Base-by-base conservation (phyloP, 2,888 invertebrate genomes). In the Yponomeuta evonymella region DNA sequence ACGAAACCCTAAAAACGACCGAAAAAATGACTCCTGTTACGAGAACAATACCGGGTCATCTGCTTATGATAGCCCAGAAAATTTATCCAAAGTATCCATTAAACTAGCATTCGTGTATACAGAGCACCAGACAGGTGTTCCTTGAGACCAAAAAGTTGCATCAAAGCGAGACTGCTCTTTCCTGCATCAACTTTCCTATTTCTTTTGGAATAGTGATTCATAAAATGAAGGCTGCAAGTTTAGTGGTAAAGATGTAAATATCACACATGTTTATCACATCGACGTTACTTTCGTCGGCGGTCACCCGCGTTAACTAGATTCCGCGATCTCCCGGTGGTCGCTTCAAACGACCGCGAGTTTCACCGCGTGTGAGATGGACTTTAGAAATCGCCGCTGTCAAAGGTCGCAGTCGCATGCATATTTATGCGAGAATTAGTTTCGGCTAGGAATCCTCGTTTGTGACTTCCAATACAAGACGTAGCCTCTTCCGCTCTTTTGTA, bases 351-450 rank as follows among this genome's bases (percentile, higher is more conserved):
- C 12, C 51, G 51, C 15, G 51, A 58, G 51, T 58, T 58, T 58
- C 51, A 58, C 51, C 51, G 51, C 51, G 51, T 58, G 51, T 58
- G 51, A 58, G 51, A 58, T 58, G 51, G 51, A 58, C 51, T 58
- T 12, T 58, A 58, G 51, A 58, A 58, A 58, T 58, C 51, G 51
- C 51, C 51, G 51, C 51, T 15, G 51, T 58, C 51, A 58, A 58
- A 58, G 51, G 51, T 58, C 51, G 15, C 51, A 58, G 51, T 58
- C 51, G 15, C 51, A 58, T 58, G 51, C 51, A 58, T 58, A 58
- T 58, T 12, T 12, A 58, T 58, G 51, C 51, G 51, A 58, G 15
- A 58, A 58, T 58, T 58, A 58, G 51, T 58, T 58, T 58, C 51
- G 51, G 15, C 51, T 58, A 15, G 15, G 15, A 58, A 58, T 58